phyloP scores from a whole-genome alignment of 2,888 invertebrate species.

The Drosophila antonietae region DNA sequence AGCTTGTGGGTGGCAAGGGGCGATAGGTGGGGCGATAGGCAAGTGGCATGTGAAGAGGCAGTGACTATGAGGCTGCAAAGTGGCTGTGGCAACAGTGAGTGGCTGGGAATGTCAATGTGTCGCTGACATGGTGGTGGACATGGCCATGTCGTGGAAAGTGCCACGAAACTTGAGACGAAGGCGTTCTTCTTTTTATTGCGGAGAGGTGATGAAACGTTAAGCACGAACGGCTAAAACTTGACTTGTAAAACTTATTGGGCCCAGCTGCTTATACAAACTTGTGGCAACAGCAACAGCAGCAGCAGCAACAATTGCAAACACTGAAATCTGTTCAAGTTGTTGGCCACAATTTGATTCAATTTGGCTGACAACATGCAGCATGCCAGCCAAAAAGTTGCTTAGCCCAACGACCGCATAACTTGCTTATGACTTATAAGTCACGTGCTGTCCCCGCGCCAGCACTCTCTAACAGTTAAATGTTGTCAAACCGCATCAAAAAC shows the following conservation, averaged over 20 bases:
- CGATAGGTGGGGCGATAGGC: too few species aligned
- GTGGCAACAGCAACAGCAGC: conserved; percentile 24
- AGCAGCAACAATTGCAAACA: conserved; percentile 39
- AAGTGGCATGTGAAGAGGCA: background rate
- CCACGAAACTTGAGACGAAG: conserved; percentile 37
- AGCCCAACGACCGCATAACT: conserved; percentile 61
- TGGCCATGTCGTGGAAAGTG: conserved; percentile 40
- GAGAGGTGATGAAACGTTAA: conserved; percentile 47
- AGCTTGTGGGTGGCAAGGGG: background rate
- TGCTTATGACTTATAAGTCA: conserved; percentile 70
- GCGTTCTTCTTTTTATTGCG: conserved; percentile 24
- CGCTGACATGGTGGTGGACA: conserved; percentile 30
- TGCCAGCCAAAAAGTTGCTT: conserved; percentile 59
- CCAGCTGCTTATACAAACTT: conserved; percentile 51
- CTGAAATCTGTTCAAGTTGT: conserved; percentile 72
- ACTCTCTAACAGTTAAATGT: conserved; percentile 31
- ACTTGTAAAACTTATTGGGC: conserved; percentile 51
- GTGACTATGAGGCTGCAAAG: background rate
- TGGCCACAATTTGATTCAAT: conserved; percentile 75
- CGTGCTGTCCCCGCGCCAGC: conserved; percentile 41
- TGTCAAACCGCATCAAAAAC: conserved; percentile 70
- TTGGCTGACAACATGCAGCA: conserved; percentile 65
- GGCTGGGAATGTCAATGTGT: conserved; percentile 11
- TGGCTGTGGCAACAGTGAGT: background rate
- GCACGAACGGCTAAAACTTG: conserved; percentile 39